Conservation (phyloP, 2,888 invertebrate genomes). For the Flexamia atlantica region DNA sequence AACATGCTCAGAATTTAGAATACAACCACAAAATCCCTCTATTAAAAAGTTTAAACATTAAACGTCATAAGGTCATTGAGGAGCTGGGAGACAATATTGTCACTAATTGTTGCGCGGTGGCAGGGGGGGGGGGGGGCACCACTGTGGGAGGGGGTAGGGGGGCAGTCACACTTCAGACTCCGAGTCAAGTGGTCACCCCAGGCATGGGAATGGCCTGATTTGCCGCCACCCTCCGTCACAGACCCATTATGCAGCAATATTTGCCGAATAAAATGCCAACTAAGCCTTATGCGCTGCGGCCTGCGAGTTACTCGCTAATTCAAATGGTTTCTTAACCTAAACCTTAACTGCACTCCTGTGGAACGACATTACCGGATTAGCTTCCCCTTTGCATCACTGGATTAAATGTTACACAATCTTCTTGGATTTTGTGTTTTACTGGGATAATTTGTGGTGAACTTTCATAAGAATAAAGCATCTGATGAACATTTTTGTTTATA, state of each 20-base stretch:
- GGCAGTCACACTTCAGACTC: background rate
- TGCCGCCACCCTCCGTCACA: conserved; percentile 12
- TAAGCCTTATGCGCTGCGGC: conserved; percentile 28
- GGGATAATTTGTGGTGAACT: background rate
- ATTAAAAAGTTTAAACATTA: background rate
- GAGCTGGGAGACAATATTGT: conserved; percentile 14
- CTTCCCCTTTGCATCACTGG: background rate
- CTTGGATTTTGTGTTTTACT: background rate
- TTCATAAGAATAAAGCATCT: no score
- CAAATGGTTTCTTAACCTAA: conserved; percentile 43
- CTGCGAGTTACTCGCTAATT: conserved; percentile 39
- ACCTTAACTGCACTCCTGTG: background rate
- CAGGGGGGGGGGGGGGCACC: background rate
- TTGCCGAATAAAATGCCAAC: conserved; percentile 57
- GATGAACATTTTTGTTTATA: no score
- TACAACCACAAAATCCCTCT: background rate
- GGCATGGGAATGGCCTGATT: conserved; percentile 63
- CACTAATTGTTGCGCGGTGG: conserved; percentile 8
- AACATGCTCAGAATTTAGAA: no score
- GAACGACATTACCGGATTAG: conserved; percentile 24
- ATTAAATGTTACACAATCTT: background rate
- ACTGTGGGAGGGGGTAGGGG: background rate
- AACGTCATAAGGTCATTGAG: background rate
- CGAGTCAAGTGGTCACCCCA: background rate
- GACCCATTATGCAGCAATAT: conserved; percentile 56